phyloP scores from a whole-genome alignment of 2,113 vertebrate genomes.

The Rana temporaria region DNA sequence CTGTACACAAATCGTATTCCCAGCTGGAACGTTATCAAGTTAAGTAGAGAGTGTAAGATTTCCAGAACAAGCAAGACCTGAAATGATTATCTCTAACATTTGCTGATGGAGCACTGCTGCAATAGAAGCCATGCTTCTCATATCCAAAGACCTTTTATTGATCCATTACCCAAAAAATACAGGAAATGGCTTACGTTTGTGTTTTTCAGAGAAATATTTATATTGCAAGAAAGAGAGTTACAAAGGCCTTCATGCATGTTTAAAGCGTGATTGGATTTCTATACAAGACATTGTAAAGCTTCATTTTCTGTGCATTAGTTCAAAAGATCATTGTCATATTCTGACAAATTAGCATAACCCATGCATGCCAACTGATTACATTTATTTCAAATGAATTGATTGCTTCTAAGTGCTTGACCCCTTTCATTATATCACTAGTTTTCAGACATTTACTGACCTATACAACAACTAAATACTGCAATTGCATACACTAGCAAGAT shows the following conservation, averaged over 20 bases:
- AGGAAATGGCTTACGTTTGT: constrained; percentile 12
- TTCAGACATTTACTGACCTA: constrained; percentile 6
- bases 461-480: constrained; percentile 70
- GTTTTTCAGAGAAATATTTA: constrained; percentile 5
- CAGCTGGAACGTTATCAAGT: constrained; percentile 48
- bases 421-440: background rate
- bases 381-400: constrained; percentile 23
- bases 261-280: constrained; percentile 12
- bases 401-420: constrained; percentile 9
- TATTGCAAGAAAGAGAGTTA: background rate
- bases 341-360: constrained; percentile 21
- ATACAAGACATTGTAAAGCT: constrained; percentile 15
- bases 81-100: constrained; percentile 46
- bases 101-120: constrained; percentile 50
- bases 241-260: background rate
- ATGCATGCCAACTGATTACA: constrained; percentile 20
- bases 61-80: constrained; percentile 46
- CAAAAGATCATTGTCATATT: constrained; percentile 8
- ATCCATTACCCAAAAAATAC: constrained; percentile 5
- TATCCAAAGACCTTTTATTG: constrained; percentile 32
- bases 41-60: constrained; percentile 50
- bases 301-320: constrained; percentile 15
- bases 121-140: constrained; percentile 10
- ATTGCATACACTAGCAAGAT: background rate
- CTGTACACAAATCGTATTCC: constrained; percentile 47